A percentile compares a stretch with the other conserved stretches of the same genome.
phyloP scores from a whole-genome alignment of 2,888 invertebrate species.

The Diarsia brunnea region DNA sequence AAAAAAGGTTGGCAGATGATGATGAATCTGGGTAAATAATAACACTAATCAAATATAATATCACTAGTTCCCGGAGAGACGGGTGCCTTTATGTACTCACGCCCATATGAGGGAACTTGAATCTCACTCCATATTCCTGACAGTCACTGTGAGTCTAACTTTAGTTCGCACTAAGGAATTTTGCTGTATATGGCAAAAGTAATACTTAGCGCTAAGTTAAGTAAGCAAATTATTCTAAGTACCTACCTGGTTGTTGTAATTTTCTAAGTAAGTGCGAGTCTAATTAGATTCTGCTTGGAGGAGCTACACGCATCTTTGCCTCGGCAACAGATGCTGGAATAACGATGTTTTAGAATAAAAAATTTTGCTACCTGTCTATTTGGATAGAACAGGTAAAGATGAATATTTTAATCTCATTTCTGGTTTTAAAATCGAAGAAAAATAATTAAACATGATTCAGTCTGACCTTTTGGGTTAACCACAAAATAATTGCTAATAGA shows the following conservation, averaged over 20 bases:
- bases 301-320: slow-evolving; percentile 26
- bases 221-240: slow-evolving; percentile 38
- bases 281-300: slow-evolving; percentile 42
- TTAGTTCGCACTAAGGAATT: slow-evolving; percentile 13
- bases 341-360: slow-evolving; percentile 11
- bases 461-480: slow-evolving; percentile 50
- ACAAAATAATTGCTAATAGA: slow-evolving; percentile 45
- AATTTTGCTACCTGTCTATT: slow-evolving; percentile 39
- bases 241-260: slow-evolving; percentile 14
- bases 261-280: slow-evolving; percentile 15
- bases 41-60: background rate
- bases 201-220: slow-evolving; percentile 24
- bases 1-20: background rate
- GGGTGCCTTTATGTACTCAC: background rate
- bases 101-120: background rate
- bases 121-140: background rate
- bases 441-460: slow-evolving; percentile 17
- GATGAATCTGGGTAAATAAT: background rate
- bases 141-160: background rate
- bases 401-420: background rate
- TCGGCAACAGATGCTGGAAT: background rate
- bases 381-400: slow-evolving; percentile 24
- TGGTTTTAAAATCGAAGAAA: background rate
- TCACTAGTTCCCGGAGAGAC: background rate
- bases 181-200: slow-evolving; percentile 26